phyloP scores from a whole-genome alignment of 2,797 vertebrate species.

The Schizothorax lantsangensis region DNA sequence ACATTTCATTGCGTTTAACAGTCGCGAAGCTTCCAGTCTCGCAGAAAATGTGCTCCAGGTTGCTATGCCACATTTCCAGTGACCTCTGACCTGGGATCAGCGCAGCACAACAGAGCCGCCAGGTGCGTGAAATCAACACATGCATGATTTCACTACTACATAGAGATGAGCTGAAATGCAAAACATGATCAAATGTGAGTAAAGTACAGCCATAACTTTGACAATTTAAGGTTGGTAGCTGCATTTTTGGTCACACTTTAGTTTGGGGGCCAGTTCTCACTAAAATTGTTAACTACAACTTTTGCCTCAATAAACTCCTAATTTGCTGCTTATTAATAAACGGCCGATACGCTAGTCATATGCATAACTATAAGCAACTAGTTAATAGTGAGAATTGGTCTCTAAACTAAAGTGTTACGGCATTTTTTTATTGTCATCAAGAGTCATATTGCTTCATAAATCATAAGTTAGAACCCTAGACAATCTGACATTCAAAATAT shows the following conservation, averaged over 20 bases:
- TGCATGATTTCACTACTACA: neutral
- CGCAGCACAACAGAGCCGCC: slow-evolving; percentile 64
- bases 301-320: no score
- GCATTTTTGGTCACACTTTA: no score
- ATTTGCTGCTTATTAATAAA: no score
- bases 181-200: neutral
- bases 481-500: neutral
- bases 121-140: slow-evolving; percentile 7
- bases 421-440: no score
- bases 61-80: slow-evolving; percentile 53
- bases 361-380: no score
- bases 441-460: no score
- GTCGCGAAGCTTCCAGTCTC: slow-evolving; percentile 64
- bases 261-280: neutral
- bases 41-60: slow-evolving; percentile 46
- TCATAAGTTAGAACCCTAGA: neutral
- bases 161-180: neutral
- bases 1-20: slow-evolving; percentile 73
- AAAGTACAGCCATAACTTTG: neutral
- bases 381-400: no score
- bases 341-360: no score
- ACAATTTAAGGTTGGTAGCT: no score
- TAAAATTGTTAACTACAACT: neutral
- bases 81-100: slow-evolving; percentile 54
- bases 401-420: no score